A percentile compares a stretch with the other conserved stretches of the same genome.
Evolutionary conservation across 2,888 invertebrate species (phyloP).

Genomic region (Exephanes ischioxanthus): DNA sequence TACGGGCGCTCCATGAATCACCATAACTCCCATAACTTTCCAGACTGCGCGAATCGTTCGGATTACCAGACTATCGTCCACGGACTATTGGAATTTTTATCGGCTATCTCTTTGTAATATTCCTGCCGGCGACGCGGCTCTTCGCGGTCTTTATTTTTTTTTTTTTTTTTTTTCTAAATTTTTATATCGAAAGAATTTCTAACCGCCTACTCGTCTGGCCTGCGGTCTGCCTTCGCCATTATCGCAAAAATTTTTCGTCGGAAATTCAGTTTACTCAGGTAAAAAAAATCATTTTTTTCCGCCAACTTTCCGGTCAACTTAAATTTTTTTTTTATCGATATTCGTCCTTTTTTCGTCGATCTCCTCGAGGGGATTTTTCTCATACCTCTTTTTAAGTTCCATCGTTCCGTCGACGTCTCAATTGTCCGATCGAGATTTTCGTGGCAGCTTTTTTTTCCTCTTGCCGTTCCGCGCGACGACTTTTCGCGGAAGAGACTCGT

Average conservation of each 20-base stretch:
- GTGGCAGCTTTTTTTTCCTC: constrained; percentile 37
- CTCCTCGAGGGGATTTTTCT: not conserved
- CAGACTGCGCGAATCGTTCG: constrained; percentile 73
- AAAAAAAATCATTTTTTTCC: not conserved
- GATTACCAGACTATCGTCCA: constrained; percentile 71
- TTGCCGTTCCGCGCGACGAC: constrained; percentile 30
- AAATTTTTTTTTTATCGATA: not conserved
- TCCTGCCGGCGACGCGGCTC: not conserved
- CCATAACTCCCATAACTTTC: constrained; percentile 71
- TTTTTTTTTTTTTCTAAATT: not conserved
- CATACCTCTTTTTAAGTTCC: constrained; percentile 12
- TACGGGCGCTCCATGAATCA: constrained; percentile 53
- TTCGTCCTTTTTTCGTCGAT: not conserved
- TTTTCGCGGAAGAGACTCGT: constrained; percentile 42
- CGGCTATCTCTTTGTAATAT: constrained; percentile 36
- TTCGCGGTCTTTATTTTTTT: not conserved
- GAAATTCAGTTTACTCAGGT: not conserved
- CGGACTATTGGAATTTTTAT: constrained; percentile 67
- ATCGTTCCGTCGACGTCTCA: constrained; percentile 71
- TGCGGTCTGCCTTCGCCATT: no score
- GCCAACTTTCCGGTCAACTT: not conserved
- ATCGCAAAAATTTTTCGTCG: not conserved
- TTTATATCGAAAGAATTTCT: no score
- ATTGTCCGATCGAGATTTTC: constrained; percentile 68
- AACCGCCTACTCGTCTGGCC: no score